Evolutionary conservation across 2,797 vertebrate species (phyloP).

Genomic region (Morus bassanus): DNA sequence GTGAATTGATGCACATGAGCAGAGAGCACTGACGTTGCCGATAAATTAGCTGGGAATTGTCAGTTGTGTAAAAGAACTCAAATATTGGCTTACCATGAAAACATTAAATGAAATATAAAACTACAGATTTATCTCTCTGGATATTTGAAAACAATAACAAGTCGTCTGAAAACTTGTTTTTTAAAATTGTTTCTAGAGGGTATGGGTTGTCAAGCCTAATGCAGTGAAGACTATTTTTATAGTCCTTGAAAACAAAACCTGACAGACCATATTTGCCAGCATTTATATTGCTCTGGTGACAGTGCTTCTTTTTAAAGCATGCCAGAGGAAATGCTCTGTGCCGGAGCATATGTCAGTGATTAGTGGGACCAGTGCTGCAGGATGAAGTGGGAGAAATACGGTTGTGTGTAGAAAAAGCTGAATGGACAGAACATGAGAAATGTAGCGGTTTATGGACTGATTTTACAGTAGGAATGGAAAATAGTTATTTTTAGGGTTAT

Average conservation of each 20-base stretch:
- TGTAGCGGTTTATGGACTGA: background rate
- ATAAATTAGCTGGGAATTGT: constrained; percentile 22
- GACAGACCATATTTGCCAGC: constrained; percentile 59
- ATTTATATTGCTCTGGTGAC: constrained; percentile 16
- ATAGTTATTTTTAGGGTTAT: constrained; percentile 2
- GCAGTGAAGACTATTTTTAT: constrained; percentile 62
- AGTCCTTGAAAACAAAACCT: constrained; percentile 55
- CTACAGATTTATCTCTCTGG: constrained; percentile 34
- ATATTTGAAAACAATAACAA: constrained; percentile 49
- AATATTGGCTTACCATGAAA: constrained; percentile 26
- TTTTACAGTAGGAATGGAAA: background rate
- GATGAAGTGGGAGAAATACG: constrained; percentile 7
- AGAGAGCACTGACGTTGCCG: background rate
- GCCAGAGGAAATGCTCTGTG: constrained; percentile 31
- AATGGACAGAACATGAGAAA: constrained; percentile 12
- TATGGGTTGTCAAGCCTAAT: constrained; percentile 45
- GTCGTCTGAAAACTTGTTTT: constrained; percentile 37
- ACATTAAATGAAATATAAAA: constrained; percentile 31
- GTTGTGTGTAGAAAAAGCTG: constrained; percentile 30
- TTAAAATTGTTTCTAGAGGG: constrained; percentile 46
- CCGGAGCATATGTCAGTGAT: constrained; percentile 34
- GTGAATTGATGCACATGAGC: background rate
- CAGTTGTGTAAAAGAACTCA: background rate
- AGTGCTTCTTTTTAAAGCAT: constrained; percentile 38
- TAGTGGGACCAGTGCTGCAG: constrained; percentile 26